Evolutionary conservation across 2,888 invertebrate species (phyloP).

Genomic region (Mactromeris polynyma): DNA sequence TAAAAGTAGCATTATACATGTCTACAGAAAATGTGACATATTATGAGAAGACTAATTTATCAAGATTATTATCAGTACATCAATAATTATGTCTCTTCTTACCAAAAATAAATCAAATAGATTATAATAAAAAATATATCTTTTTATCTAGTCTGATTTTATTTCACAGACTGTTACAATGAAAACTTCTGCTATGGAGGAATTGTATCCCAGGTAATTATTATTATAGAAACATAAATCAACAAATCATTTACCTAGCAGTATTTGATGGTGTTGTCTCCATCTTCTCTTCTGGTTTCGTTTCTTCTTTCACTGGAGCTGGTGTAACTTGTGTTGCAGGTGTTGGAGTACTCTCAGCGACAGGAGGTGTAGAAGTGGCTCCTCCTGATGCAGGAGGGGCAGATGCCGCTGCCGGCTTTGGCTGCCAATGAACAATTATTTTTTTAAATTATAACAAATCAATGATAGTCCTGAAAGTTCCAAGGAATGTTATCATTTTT

Average conservation of each 20-base stretch:
- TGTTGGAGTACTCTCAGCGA: slow-evolving; percentile 56
- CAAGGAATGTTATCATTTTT: too few species aligned
- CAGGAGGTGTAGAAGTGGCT: slow-evolving; percentile 61
- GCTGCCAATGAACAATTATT: slow-evolving; percentile 57
- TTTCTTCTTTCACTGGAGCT: slow-evolving; percentile 56
- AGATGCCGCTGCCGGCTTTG: slow-evolving; percentile 82
- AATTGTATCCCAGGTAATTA: too few species aligned
- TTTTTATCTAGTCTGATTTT: too few species aligned
- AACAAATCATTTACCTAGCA: slow-evolving; percentile 32
- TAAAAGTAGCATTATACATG: too few species aligned
- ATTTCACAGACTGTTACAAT: too few species aligned
- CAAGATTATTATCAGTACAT: too few species aligned
- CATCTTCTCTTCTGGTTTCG: slow-evolving; percentile 68
- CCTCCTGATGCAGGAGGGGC: slow-evolving; percentile 78
- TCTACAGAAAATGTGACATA: too few species aligned
- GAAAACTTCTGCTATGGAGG: too few species aligned
- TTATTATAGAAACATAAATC: neutral
- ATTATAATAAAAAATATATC: too few species aligned
- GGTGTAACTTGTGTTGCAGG: slow-evolving; percentile 65
- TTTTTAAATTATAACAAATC: neutral
- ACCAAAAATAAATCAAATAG: too few species aligned
- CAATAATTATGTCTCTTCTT: too few species aligned
- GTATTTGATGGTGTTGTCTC: slow-evolving; percentile 44
- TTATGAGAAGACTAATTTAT: too few species aligned
- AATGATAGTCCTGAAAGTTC: neutral